Evolutionary conservation across 2,113 vertebrate species (phyloP).

Genomic region (Pleuronectes platessa): DNA sequence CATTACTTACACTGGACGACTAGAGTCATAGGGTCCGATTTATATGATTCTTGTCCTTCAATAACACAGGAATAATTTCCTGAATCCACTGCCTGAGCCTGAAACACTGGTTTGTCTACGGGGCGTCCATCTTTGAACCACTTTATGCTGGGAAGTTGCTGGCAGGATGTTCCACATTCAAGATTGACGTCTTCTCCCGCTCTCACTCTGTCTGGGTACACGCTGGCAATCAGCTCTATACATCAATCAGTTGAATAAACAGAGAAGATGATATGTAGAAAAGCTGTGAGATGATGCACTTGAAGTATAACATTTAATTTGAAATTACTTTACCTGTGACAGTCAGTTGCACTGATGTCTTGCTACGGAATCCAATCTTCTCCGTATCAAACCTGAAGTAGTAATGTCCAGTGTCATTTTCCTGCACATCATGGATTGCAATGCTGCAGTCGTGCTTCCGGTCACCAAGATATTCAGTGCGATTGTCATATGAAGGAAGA

Average conservation of each 20-base stretch:
- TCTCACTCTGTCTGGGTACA: conserved; percentile 22
- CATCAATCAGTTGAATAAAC: background rate
- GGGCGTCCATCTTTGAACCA: conserved; percentile 59
- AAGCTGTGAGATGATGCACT: background rate
- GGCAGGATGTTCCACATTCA: conserved; percentile 24
- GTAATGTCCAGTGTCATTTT: conserved; percentile 48
- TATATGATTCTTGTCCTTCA: conserved; percentile 25
- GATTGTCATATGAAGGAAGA: conserved; percentile 11
- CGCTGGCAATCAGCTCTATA: conserved; percentile 31
- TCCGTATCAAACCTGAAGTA: conserved; percentile 47
- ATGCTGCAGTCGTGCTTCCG: conserved; percentile 41
- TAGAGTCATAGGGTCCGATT: conserved; percentile 34
- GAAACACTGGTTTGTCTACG: conserved; percentile 19
- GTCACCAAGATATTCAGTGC: conserved; percentile 23
- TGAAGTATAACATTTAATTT: background rate
- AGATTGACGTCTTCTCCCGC: conserved; percentile 40
- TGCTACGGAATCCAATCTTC: background rate
- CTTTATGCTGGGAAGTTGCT: background rate
- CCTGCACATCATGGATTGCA: conserved; percentile 38
- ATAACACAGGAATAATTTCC: conserved; percentile 47
- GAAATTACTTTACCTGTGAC: conserved; percentile 45
- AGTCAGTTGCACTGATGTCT: conserved; percentile 11
- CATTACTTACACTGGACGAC: conserved; percentile 50
- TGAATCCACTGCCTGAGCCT: conserved; percentile 41
- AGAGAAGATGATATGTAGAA: background rate